Conservation (phyloP, 2,888 invertebrate genomes). For the Harpalus rubripes region DNA sequence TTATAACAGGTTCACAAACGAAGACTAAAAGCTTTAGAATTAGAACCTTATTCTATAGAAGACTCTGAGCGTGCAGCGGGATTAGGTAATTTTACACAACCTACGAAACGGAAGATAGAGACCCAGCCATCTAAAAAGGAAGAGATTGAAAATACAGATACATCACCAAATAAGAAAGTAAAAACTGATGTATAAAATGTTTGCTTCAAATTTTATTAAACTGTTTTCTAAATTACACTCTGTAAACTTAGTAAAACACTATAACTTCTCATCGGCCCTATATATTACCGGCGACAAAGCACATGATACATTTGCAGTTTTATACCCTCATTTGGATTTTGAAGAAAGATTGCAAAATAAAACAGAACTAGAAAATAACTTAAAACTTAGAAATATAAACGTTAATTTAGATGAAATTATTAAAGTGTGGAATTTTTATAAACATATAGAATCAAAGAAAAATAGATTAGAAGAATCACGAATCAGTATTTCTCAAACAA, state of each 20-base stretch:
- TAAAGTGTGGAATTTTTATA: slow-evolving; percentile 82
- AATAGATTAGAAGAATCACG: slow-evolving; percentile 79
- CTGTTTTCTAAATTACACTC: slow-evolving; percentile 38
- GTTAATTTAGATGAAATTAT: slow-evolving; percentile 80
- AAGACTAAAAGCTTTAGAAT: slow-evolving; percentile 91
- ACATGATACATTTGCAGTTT: slow-evolving; percentile 82
- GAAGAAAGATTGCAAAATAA: slow-evolving; percentile 79
- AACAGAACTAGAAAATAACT: slow-evolving; percentile 78
- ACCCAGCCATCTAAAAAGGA: slow-evolving; percentile 80
- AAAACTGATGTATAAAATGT: slow-evolving; percentile 52
- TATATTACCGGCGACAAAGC: slow-evolving; percentile 86
- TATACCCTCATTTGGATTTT: slow-evolving; percentile 85
- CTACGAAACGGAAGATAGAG: slow-evolving; percentile 86
- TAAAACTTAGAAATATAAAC: slow-evolving; percentile 79
- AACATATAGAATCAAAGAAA: slow-evolving; percentile 79
- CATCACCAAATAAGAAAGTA: slow-evolving; percentile 42
- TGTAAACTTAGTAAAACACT: slow-evolving; percentile 50
- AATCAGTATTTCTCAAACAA: slow-evolving; percentile 77
- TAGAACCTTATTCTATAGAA: slow-evolving; percentile 92
- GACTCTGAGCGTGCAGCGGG: slow-evolving; percentile 96
- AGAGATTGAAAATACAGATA: not conserved
- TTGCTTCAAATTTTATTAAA: not conserved
- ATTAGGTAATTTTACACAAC: slow-evolving; percentile 86
- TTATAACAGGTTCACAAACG: slow-evolving; percentile 87
- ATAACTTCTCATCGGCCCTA: slow-evolving; percentile 78